A percentile compares a stretch with the other conserved stretches of the same genome.
Evolutionary conservation across 1,140 invertebrate species (phyloP).

Genomic region (Drosophila pruinosa): DNA sequence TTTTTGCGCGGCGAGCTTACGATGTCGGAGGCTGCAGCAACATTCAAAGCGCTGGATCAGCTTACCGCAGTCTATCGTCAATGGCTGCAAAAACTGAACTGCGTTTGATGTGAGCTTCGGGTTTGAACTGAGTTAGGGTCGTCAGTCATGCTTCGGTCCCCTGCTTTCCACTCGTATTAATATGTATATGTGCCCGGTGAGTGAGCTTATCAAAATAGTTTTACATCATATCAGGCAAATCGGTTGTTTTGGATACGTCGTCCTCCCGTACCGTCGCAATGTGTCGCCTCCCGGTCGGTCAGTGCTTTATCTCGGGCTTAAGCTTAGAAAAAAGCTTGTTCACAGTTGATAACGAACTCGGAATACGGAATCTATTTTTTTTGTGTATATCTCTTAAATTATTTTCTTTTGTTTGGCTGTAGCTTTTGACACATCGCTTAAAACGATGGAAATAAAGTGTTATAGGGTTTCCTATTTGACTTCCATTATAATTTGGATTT

Average conservation of each 20-base stretch:
- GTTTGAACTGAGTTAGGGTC: conserved; percentile 52
- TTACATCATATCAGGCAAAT: conserved; percentile 7
- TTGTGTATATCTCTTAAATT: background rate
- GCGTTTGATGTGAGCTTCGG: conserved; percentile 56
- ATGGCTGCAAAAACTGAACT: conserved; percentile 60
- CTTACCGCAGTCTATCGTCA: conserved; percentile 40
- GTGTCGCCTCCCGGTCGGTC: background rate
- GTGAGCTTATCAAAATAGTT: conserved; percentile 31
- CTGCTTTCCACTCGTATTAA: conserved; percentile 29
- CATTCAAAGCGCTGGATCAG: conserved; percentile 21
- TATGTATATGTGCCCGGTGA: conserved; percentile 2
- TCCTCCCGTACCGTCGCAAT: background rate
- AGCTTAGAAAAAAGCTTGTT: conserved; percentile 32
- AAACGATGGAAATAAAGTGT: too few species aligned
- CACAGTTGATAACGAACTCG: conserved; percentile 8
- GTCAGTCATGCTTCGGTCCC: conserved; percentile 3
- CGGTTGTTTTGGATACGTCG: conserved; percentile 20
- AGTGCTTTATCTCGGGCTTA: conserved; percentile 11
- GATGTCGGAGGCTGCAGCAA: conserved; percentile 21
- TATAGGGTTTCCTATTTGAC: too few species aligned
- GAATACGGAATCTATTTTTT: background rate
- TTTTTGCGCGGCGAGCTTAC: conserved; percentile 49
- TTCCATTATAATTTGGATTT: too few species aligned
- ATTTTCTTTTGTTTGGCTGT: too few species aligned
- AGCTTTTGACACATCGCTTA: background rate